Evolutionary conservation across 2,888 invertebrate species (phyloP).

Genomic region (Troglohyphantes excavatus): DNA sequence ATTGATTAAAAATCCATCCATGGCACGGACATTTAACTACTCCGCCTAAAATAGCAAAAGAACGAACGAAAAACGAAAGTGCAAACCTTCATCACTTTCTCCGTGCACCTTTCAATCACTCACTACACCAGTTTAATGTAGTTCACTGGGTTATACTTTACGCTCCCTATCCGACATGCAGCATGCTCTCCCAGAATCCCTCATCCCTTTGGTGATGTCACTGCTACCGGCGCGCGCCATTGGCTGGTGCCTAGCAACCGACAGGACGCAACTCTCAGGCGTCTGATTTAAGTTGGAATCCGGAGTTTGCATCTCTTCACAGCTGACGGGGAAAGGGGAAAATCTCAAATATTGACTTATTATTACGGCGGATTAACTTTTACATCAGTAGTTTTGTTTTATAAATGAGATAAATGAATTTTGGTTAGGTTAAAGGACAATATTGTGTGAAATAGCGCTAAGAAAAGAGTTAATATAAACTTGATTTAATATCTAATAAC

Average conservation of each 20-base stretch:
- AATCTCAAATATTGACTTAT: background rate
- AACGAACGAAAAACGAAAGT: conserved; percentile 30
- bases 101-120: conserved; percentile 15
- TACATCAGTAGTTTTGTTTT: background rate
- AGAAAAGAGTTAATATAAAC: too few relatives aligned
- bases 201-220: conserved; percentile 35
- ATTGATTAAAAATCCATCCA: background rate
- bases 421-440: too few relatives aligned
- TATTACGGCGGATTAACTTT: background rate
- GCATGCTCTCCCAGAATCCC: conserved; percentile 53
- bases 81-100: background rate
- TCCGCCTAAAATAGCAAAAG: background rate
- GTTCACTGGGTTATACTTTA: conserved; percentile 68
- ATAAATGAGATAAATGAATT: too few relatives aligned
- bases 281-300: conserved; percentile 48
- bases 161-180: background rate
- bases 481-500: too few relatives aligned
- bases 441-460: too few relatives aligned
- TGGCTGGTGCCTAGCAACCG: conserved; percentile 69
- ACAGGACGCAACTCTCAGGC: conserved; percentile 45
- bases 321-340: background rate
- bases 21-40: background rate
- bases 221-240: background rate
- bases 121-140: conserved; percentile 61
- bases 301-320: background rate